phyloP scores from a whole-genome alignment of 2,113 vertebrate genomes.

The Equus przewalskii region DNA sequence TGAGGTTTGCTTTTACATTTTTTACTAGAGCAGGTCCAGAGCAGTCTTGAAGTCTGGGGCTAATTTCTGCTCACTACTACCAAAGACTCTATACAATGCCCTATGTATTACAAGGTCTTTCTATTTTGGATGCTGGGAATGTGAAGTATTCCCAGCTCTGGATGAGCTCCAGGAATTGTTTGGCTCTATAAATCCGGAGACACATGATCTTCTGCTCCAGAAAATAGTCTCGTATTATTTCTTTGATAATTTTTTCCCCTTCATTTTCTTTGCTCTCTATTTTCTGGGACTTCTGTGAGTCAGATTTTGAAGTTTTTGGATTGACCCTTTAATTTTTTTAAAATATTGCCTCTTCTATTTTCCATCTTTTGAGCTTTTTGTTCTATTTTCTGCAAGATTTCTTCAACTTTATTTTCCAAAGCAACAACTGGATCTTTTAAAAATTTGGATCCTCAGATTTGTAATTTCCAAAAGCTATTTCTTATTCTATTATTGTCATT shows the following conservation, averaged over 20 bases:
- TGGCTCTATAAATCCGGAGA: conserved; percentile 15
- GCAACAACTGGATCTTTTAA: neutral
- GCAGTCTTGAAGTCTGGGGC: neutral
- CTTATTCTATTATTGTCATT: neutral
- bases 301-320: neutral
- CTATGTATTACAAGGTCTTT: neutral
- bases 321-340: neutral
- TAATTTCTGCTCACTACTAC: conserved; percentile 20
- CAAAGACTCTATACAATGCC: neutral
- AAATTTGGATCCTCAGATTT: neutral
- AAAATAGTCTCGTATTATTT: neutral
- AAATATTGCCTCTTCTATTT: neutral
- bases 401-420: conserved; percentile 16
- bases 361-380: neutral
- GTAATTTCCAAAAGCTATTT: neutral
- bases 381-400: conserved; percentile 16
- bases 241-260: neutral
- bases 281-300: neutral
- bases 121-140: neutral
- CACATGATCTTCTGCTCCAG: neutral
- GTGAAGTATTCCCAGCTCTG: neutral
- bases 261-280: conserved; percentile 33
- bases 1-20: conserved; percentile 27
- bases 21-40: neutral
- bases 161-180: neutral